Percentiles rank a stretch among this genome's conserved stretches.
Conservation (phyloP, 2,888 invertebrate genomes). For the Cantharis lateralis region DNA sequence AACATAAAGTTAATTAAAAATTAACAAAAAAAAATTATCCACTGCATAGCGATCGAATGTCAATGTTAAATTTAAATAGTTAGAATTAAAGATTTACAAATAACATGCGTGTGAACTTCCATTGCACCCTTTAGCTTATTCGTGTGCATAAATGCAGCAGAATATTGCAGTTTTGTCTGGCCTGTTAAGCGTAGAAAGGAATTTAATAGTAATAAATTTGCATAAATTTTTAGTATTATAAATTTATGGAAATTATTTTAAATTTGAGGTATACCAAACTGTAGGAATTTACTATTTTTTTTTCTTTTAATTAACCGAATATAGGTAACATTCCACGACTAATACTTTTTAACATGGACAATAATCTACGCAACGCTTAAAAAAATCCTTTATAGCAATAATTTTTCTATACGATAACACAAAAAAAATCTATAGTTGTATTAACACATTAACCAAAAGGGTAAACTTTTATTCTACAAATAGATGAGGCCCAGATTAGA, state of each 20-base stretch:
- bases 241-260: not conserved
- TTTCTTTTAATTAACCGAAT: not conserved
- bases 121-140: not conserved
- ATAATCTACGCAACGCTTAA: not conserved
- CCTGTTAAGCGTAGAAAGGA: not conserved
- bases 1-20: not conserved
- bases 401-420: not conserved
- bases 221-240: not conserved
- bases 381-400: not conserved
- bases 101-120: not conserved
- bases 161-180: not conserved
- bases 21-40: not conserved
- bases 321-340: not conserved
- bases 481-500: conserved; percentile 34
- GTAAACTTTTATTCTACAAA: conserved; percentile 22
- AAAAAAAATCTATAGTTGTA: conserved; percentile 2
- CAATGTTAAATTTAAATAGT: not conserved
- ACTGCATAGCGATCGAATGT: not conserved
- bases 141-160: not conserved
- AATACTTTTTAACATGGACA: not conserved
- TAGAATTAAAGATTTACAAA: not conserved
- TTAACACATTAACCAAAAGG: conserved; percentile 10
- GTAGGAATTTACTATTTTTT: not conserved
- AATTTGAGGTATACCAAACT: not conserved
- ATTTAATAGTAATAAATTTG: not conserved